phyloP scores from a whole-genome alignment of 2,113 vertebrate species.

The Saccopteryx bilineata region DNA sequence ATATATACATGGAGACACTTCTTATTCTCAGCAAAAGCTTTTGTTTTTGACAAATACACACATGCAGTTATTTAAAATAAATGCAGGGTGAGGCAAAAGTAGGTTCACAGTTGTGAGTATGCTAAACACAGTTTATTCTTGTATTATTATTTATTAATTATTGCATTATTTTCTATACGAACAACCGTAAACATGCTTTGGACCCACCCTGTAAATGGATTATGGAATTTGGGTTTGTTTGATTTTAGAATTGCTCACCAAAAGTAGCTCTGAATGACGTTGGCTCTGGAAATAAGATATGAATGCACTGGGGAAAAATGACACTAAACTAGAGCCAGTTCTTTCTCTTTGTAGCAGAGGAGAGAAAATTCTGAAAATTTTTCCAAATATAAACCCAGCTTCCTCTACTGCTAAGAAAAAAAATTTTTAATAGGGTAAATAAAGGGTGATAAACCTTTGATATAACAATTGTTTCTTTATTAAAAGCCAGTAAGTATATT shows the following conservation, averaged over 20 bases:
- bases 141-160: background rate
- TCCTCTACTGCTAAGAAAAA: background rate
- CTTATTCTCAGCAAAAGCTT: background rate
- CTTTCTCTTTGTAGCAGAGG: background rate
- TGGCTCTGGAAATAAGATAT: constrained; percentile 1
- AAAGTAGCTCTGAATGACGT: background rate
- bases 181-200: background rate
- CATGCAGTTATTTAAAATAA: background rate
- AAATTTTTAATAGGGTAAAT: background rate
- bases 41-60: background rate
- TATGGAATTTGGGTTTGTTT: background rate
- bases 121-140: background rate
- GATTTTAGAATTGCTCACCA: constrained; percentile 5
- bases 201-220: background rate
- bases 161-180: background rate
- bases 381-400: background rate
- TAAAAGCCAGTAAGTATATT: background rate
- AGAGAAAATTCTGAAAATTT: background rate
- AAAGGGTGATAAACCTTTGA: background rate
- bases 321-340: background rate
- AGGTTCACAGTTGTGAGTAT: background rate
- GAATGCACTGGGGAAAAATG: background rate
- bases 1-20: background rate
- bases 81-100: background rate
- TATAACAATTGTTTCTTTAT: background rate